A percentile compares a stretch with the other conserved stretches of the same genome.
phyloP scores from a whole-genome alignment of 2,797 vertebrate species.

The Trachurus trachurus region DNA sequence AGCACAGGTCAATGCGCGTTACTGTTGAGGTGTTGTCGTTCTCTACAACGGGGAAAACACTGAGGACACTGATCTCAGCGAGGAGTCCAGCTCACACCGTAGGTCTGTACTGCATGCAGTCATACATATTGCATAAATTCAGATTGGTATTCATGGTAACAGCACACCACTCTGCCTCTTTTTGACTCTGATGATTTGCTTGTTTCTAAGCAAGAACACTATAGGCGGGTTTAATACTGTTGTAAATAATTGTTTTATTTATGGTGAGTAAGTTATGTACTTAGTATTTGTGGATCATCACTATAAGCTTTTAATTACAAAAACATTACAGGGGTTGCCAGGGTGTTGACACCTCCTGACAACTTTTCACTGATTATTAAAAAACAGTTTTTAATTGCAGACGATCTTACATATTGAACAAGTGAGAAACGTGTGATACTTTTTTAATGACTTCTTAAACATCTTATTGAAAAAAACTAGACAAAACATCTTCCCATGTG shows the following conservation, averaged over 20 bases:
- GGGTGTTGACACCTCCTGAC: background rate
- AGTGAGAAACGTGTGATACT: background rate
- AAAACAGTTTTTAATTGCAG: background rate
- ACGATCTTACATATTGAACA: background rate
- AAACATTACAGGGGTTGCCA: background rate
- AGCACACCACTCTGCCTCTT: background rate
- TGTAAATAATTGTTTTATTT: background rate
- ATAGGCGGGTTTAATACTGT: too few relatives aligned
- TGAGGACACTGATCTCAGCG: conserved; percentile 30
- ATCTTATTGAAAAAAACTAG: background rate
- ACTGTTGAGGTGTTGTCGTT: conserved; percentile 14
- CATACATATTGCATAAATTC: conserved; percentile 48
- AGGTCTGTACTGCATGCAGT: conserved; percentile 65
- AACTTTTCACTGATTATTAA: background rate
- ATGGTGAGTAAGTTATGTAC: background rate
- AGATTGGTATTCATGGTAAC: conserved; percentile 24
- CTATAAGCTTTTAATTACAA: background rate
- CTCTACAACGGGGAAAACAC: conserved; percentile 32
- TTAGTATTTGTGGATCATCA: background rate
- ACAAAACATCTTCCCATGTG: background rate
- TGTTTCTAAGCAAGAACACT: background rate
- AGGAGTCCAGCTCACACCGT: conserved; percentile 29
- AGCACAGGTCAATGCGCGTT: conserved; percentile 28
- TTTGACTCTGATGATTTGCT: conserved; percentile 1
- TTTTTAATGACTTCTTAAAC: background rate